Percentiles rank a stretch among this genome's conserved stretches.
These are phyloP conservation scores for Sebastes hopkinsi DNA, from an alignment of 2,797 vertebrate species.

Conservation along the genomic window DNA sequence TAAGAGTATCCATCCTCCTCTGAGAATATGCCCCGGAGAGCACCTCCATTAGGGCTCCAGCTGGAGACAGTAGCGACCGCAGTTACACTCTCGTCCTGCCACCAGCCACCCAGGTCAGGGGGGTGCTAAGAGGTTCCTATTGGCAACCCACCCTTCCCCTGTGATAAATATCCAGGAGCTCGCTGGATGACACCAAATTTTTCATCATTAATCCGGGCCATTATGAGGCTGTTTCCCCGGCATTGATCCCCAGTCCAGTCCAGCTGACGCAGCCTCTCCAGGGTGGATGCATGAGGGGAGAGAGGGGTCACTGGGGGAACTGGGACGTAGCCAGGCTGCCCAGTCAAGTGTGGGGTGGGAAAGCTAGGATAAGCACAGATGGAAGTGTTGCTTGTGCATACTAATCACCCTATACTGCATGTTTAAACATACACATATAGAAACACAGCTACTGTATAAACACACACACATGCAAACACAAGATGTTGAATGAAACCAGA, in stretches of 20 bases:
- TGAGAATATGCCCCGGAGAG: constrained; percentile 64
- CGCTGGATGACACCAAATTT: constrained; percentile 92
- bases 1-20: constrained; percentile 52
- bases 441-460: neutral
- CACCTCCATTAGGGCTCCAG: constrained; percentile 71
- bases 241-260: constrained; percentile 88
- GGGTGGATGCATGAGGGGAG: constrained; percentile 57
- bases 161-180: constrained; percentile 93
- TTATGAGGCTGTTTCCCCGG: constrained; percentile 91
- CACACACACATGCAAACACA: constrained; percentile 19
- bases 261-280: constrained; percentile 86
- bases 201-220: constrained; percentile 98
- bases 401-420: constrained; percentile 27
- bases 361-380: constrained; percentile 58
- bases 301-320: constrained; percentile 75
- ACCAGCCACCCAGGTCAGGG: constrained; percentile 74
- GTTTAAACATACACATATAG: constrained; percentile 20
- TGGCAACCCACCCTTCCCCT: constrained; percentile 80
- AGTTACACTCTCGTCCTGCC: constrained; percentile 65
- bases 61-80: constrained; percentile 66
- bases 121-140: constrained; percentile 74
- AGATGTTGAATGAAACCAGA: constrained; percentile 2
- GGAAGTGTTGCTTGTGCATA: constrained; percentile 45
- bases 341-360: constrained; percentile 57
- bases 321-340: constrained; percentile 78